These are phyloP conservation scores for Cydia amplana DNA, from an alignment of 1,140 invertebrate species.

Conservation along the genomic window DNA sequence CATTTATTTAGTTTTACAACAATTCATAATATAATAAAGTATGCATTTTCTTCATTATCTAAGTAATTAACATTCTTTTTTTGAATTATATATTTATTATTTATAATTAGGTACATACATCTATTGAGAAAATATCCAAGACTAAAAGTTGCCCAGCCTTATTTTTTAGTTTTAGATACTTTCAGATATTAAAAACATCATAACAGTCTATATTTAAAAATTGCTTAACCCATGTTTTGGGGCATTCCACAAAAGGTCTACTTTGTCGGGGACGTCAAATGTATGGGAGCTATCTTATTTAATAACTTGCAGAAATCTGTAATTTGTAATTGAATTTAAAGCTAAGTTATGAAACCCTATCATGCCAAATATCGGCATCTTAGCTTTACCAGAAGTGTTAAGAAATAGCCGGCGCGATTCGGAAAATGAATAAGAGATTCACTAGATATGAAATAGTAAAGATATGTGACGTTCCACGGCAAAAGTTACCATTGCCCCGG, in stretches of 20 bases:
- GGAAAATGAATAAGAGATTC: too few species aligned
- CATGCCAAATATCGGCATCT: too few species aligned
- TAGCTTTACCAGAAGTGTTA: neutral
- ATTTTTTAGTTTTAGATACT: constrained; percentile 34
- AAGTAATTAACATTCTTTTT: constrained; percentile 17
- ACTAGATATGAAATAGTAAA: too few species aligned
- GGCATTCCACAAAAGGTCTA: too few species aligned
- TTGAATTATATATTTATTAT: constrained; percentile 2
- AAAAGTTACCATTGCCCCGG: too few species aligned
- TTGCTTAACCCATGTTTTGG: neutral
- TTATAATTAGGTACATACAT: constrained; percentile 31
- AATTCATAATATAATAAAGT: neutral
- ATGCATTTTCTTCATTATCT: constrained; percentile 1
- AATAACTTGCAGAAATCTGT: too few species aligned
- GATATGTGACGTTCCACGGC: too few species aligned
- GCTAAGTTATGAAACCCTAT: too few species aligned
- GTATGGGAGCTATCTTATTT: too few species aligned
- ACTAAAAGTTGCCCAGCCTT: constrained; percentile 50
- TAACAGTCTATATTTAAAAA: neutral
- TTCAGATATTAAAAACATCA: constrained; percentile 43
- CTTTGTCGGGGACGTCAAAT: too few species aligned
- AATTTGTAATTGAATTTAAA: too few species aligned
- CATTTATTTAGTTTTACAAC: constrained; percentile 30
- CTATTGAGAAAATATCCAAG: constrained; percentile 48
- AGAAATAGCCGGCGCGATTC: too few species aligned